phyloP scores from a whole-genome alignment of 2,113 vertebrate species.

The Sminthopsis crassicaudata region DNA sequence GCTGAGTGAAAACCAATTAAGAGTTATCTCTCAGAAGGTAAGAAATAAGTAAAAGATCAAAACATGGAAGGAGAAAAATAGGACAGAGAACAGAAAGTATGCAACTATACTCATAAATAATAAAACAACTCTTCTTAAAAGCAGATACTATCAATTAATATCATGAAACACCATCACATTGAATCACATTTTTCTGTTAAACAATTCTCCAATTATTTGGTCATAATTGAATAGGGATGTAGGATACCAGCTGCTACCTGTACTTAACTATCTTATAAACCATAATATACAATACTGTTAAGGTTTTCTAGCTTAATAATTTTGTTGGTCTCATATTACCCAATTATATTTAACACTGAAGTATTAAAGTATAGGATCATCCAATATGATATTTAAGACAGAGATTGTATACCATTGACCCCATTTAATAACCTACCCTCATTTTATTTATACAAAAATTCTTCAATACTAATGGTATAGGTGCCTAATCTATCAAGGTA shows the following conservation, averaged over 20 bases:
- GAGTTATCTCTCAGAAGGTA: constrained; percentile 1
- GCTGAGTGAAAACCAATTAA: not conserved
- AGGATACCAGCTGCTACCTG: not conserved
- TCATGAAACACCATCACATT: constrained; percentile 14
- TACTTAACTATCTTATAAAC: not conserved
- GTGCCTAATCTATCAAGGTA: not conserved
- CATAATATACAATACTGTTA: not conserved
- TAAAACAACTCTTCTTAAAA: constrained; percentile 14
- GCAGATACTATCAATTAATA: constrained; percentile 25
- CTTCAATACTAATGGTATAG: not conserved
- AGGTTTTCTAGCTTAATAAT: not conserved
- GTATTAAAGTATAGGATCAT: not conserved
- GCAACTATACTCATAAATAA: constrained; percentile 19
- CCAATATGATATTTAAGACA: not conserved
- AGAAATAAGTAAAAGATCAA: constrained; percentile 32
- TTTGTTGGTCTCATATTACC: not conserved
- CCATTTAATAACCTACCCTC: not conserved
- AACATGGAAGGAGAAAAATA: not conserved
- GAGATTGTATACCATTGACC: not conserved
- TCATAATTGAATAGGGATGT: not conserved
- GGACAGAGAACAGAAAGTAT: constrained; percentile 1
- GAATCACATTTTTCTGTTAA: constrained; percentile 22
- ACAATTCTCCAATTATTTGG: not conserved
- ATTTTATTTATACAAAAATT: not conserved
- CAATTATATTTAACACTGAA: not conserved